Conservation (phyloP, 2,888 invertebrate genomes). For the Oscheius myriophilus region DNA sequence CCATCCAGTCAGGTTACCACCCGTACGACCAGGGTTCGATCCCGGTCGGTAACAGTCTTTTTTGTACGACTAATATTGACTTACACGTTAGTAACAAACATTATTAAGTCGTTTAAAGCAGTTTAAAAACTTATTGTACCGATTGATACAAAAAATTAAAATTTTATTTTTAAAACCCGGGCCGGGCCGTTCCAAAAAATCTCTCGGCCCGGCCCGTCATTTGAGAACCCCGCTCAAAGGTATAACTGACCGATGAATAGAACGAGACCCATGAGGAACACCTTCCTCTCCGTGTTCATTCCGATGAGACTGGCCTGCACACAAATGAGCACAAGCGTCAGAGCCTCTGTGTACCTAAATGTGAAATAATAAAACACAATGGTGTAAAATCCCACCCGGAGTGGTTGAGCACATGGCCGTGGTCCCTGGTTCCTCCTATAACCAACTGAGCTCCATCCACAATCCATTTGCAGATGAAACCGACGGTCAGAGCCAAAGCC, state of each 20-base stretch:
- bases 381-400: conserved; percentile 40
- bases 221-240: not conserved
- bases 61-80: no score
- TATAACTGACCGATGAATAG: conserved; percentile 72
- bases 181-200: no score
- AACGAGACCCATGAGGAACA: conserved; percentile 74
- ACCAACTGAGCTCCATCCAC: conserved; percentile 45
- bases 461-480: conserved; percentile 52
- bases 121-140: no score
- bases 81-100: no score
- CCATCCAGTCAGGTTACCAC: no score
- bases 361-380: not conserved
- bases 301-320: conserved; percentile 75
- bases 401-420: conserved; percentile 52
- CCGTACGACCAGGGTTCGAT: no score
- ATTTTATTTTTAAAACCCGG: no score
- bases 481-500: conserved; percentile 74
- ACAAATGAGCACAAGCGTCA: conserved; percentile 75
- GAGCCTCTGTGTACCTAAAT: conserved; percentile 75
- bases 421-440: conserved; percentile 46
- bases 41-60: no score
- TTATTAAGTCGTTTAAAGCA: no score
- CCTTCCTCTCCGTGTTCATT: conserved; percentile 73
- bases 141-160: no score
- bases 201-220: no score